These are phyloP conservation scores for Tachina lurida DNA, from an alignment of 2,888 invertebrate genomes.

Conservation along the genomic window DNA sequence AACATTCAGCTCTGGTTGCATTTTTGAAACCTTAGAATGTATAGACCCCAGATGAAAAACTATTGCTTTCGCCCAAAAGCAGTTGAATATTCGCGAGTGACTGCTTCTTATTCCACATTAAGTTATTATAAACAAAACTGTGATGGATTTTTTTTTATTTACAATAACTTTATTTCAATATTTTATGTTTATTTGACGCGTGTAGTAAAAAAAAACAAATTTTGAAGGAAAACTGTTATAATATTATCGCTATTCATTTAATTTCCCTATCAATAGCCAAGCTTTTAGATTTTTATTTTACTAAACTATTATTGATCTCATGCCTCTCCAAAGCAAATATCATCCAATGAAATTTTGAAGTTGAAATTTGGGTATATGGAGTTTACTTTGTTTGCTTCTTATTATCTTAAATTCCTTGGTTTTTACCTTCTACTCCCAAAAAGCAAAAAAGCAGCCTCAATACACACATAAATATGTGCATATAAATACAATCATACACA, in stretches of 20 bases:
- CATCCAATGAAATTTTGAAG: slow-evolving; percentile 5
- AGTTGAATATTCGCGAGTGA: no score
- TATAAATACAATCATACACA: not conserved
- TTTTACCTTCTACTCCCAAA: slow-evolving; percentile 40
- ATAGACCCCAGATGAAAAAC: no score
- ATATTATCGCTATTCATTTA: not conserved
- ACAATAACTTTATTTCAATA: no score
- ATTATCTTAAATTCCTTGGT: slow-evolving; percentile 30
- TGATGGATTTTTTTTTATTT: no score
- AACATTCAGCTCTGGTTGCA: no score
- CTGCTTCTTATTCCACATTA: no score
- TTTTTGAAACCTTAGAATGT: no score
- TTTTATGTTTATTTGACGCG: no score
- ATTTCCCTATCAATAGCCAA: not conserved
- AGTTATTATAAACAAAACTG: no score
- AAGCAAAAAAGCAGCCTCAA: slow-evolving; percentile 3
- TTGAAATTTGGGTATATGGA: slow-evolving; percentile 7
- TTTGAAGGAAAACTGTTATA: not conserved
- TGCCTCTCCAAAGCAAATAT: not conserved
- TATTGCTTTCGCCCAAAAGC: no score
- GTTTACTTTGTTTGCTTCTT: slow-evolving; percentile 34
- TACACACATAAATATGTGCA: slow-evolving; percentile 3
- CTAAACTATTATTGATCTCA: not conserved
- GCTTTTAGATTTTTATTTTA: not conserved
- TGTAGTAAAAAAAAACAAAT: not conserved